phyloP scores from a whole-genome alignment of 1,140 invertebrate species.

The Drosophila sproati region DNA sequence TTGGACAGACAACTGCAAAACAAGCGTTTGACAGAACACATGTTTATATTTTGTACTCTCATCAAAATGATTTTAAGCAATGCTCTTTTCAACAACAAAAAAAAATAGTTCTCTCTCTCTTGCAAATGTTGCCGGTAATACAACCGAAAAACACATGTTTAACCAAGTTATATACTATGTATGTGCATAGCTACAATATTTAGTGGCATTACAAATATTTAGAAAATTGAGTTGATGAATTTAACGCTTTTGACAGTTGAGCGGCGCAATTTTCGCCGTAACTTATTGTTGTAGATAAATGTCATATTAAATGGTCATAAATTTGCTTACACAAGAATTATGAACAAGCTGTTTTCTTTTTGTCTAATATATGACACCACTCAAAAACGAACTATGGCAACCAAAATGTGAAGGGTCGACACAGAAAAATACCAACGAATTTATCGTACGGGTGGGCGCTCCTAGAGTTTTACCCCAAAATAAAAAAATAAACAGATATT shows the following conservation, averaged over 20 bases:
- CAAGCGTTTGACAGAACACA: conserved; percentile 44
- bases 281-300: conserved; percentile 65
- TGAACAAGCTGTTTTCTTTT: conserved; percentile 44
- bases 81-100: conserved; percentile 6
- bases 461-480: conserved; percentile 48
- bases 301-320: conserved; percentile 71
- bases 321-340: conserved; percentile 46
- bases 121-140: conserved; percentile 25
- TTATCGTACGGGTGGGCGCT: conserved; percentile 43
- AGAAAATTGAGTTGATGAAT: conserved; percentile 37
- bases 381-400: conserved; percentile 35
- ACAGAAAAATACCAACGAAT: conserved; percentile 42
- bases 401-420: conserved; percentile 41
- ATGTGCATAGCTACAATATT: conserved; percentile 39
- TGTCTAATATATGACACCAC: conserved; percentile 51
- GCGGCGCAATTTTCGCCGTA: conserved; percentile 14
- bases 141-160: conserved; percentile 51
- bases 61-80: conserved; percentile 38
- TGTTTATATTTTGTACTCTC: conserved; percentile 60
- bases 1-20: conserved; percentile 17
- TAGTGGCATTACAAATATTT: conserved; percentile 43
- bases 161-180: conserved; percentile 20
- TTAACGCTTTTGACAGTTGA: conserved; percentile 52
- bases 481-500: conserved; percentile 26
- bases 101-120: background rate